Evolutionary conservation across 2,797 vertebrate genomes (phyloP), one percentile per base, ranked within the genome.

Genomic region (Argyrosomus regius): DNA sequence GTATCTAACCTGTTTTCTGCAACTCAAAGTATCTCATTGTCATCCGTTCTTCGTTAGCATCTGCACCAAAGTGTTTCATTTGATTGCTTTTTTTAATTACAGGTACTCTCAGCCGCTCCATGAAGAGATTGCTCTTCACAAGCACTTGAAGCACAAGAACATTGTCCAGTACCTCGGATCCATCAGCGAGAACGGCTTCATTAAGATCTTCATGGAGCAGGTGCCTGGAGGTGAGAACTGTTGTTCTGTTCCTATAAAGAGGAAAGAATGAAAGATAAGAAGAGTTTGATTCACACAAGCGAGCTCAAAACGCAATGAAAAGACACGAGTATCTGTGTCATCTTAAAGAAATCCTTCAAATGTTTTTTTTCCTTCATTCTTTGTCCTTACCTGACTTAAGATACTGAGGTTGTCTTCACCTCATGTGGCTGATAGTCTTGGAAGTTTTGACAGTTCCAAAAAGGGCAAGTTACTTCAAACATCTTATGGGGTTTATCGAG

Each of bases 181-280:
- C 66, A 95, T 99, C 90, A 99, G 98, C 77, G 98, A 99, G 91
- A 97, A 97, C 22, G 96, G 98, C 80, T 99, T 99, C 94, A 99
- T 99, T 91, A 99, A 99, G 94, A 99, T 99, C 91, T 99, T 99
- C 91, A 99, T 99, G 98, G 98, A 99, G 91, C 98, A 99, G 86
- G 98, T 99, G 24, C 98, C 98, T 28, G 98, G 98, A 95, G 98
- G 98, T 99, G 74, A 89, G 90, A 59, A 14, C n/a, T 10, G 12
- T 6, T 24, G 22, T 43, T 26, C 11, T 22, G 1, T 8, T 59
- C 22, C 43, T 26, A n/a, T 3, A 2, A 49, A 24, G 7, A 58
- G 28, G 3, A 31, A 60, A 62, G 35, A 65, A 64, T 48, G 4
- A 56, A 57, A 50, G 31, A 39, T 5, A 16, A 14, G 6, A 56